Evolutionary conservation across 2,888 invertebrate genomes (phyloP).

Genomic region (Eremobia ochroleuca): DNA sequence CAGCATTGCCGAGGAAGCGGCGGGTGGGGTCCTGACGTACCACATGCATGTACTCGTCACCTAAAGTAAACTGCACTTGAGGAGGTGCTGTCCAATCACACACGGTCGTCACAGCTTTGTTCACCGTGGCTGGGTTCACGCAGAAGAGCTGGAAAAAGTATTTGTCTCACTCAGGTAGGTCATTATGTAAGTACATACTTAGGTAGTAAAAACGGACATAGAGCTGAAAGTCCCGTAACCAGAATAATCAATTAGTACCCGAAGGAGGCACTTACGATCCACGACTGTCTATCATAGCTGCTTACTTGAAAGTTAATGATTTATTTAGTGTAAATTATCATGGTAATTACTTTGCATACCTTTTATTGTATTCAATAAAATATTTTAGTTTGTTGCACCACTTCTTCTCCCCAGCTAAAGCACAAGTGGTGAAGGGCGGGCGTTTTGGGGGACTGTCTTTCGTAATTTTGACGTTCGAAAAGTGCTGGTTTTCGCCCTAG

Average conservation of each 20-base stretch:
- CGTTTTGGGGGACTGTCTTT: too few species aligned
- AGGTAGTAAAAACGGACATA: neutral
- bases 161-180: neutral
- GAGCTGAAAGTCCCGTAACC: neutral
- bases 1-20: conserved; percentile 80
- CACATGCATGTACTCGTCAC: conserved; percentile 84
- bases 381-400: too few species aligned
- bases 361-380: too few species aligned
- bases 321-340: too few species aligned
- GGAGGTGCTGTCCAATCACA: conserved; percentile 87
- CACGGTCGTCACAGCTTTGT: conserved; percentile 79
- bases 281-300: neutral
- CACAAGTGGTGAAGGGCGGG: too few species aligned
- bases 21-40: conserved; percentile 82
- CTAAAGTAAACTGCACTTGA: conserved; percentile 82
- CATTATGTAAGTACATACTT: neutral
- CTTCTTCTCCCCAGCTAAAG: too few species aligned
- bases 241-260: neutral
- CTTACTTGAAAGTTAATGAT: neutral
- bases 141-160: conserved; percentile 80
- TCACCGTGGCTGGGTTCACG: conserved; percentile 80
- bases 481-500: too few species aligned
- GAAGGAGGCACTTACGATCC: neutral
- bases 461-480: too few species aligned
- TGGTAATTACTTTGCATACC: too few species aligned